Percentiles rank a stretch among this genome's conserved stretches.
phyloP scores from a whole-genome alignment of 2,113 vertebrate genomes.

The Oenanthe melanoleuca region DNA sequence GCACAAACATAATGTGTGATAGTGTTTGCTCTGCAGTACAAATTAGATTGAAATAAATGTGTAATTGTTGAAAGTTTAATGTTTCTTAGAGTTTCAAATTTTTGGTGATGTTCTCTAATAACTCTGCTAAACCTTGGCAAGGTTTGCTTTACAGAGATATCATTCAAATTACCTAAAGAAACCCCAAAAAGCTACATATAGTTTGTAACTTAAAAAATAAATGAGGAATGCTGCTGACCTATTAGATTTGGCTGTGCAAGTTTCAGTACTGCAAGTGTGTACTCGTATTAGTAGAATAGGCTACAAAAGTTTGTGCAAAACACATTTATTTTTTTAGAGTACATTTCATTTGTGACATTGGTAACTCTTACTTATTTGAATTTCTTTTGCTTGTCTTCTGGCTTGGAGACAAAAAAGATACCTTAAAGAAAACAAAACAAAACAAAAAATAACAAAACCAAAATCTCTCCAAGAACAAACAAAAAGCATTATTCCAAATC shows the following conservation, averaged over 20 bases:
- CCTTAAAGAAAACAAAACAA: neutral
- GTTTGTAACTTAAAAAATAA: neutral
- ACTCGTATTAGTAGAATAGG: neutral
- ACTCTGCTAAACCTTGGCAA: neutral
- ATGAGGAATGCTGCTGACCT: neutral
- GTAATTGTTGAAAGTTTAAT: neutral
- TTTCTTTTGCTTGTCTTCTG: neutral
- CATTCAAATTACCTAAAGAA: neutral
- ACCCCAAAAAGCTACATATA: neutral
- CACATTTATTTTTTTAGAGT: neutral
- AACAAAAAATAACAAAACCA: no score
- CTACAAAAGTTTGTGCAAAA: neutral
- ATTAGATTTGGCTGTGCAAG: neutral
- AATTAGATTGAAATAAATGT: neutral
- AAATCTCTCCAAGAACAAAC: neutral
- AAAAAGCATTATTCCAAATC: neutral
- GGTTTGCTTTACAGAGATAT: neutral
- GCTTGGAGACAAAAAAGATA: neutral
- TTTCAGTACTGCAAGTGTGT: neutral
- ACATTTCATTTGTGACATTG: neutral
- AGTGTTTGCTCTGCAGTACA: neutral
- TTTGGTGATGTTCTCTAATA: neutral
- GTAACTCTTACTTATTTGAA: neutral
- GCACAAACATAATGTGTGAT: neutral
- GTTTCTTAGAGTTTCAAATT: neutral